Evolutionary conservation across 2,888 invertebrate genomes (phyloP).

Genomic region (Alentia gelatinosa): DNA sequence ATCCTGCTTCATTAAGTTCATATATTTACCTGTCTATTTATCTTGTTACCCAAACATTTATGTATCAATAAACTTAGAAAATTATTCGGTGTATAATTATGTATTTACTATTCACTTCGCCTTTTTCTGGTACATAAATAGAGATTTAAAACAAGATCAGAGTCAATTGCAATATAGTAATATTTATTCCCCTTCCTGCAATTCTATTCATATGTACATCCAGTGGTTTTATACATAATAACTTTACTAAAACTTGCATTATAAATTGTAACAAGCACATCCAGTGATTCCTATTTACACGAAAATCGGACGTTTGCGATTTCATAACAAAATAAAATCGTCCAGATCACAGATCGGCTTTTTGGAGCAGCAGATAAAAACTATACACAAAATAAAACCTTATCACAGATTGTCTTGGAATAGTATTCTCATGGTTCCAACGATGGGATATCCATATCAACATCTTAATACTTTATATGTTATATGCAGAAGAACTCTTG

Average conservation of each 20-base stretch:
- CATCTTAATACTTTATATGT: not conserved
- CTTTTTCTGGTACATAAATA: too few species aligned
- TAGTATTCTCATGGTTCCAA: not conserved
- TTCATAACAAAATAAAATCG: not conserved
- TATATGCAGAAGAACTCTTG: not conserved
- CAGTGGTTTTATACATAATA: not conserved
- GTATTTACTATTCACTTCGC: too few species aligned
- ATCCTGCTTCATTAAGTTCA: too few species aligned
- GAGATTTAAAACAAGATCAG: too few species aligned
- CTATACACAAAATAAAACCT: not conserved
- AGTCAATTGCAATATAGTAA: too few species aligned
- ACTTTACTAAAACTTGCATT: not conserved
- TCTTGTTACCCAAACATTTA: too few species aligned
- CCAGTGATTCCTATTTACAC: not conserved
- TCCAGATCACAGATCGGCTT: not conserved
- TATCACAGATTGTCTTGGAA: slow-evolving; percentile 48
- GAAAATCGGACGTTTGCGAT: not conserved
- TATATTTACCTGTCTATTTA: too few species aligned
- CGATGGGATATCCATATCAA: not conserved
- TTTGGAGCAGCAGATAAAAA: not conserved
- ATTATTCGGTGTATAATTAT: too few species aligned
- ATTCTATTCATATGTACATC: not conserved
- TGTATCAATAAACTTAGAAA: too few species aligned
- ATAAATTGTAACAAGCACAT: not conserved
- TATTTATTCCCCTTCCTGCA: slow-evolving; percentile 1